Evolutionary conservation across 2,888 invertebrate species (phyloP), one percentile per base, ranked within the genome.

Genomic region (Taphrorychus bicolor): DNA sequence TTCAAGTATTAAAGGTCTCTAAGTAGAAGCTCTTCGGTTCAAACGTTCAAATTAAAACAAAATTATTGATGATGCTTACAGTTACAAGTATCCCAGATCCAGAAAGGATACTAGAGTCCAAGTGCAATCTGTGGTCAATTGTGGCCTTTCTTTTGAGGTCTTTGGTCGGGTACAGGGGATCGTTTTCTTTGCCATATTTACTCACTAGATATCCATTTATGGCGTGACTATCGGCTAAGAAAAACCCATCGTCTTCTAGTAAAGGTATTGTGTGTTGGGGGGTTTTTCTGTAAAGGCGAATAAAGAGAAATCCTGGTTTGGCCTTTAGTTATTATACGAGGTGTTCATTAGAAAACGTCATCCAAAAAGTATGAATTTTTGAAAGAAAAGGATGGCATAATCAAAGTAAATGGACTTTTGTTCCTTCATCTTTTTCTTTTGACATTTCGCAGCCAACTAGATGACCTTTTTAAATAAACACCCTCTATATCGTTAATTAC

Each of bases 251-350:
- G 22, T 83, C 82, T 60, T 83, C 84, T 41, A 87, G 78, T 11
- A 85, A 84, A 5, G 87, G 87, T 42, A 87, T 76, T 49, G 84
- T 84, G 73, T 84, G 85, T 71, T 83, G 83, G 0, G 86, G 85
- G 57, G 64, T 67, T 58, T 62, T 63, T 64, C 68, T n/a, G n/a
- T n/a, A n/a, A n/a, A 32, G 3, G 11, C 32, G 3, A 32, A 32
- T n/a, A n/a, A n/a, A n/a, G n/a, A n/a, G n/a, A n/a, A n/a, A n/a
- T n/a, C n/a, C n/a, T n/a, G n/a, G n/a, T n/a, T n/a, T n/a, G n/a
- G n/a, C n/a, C n/a, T n/a, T n/a, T n/a, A n/a, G n/a, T n/a, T n/a
- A n/a, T n/a, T n/a, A n/a, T n/a, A n/a, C n/a, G n/a, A n/a, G n/a
- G n/a, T n/a, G n/a, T n/a, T n/a, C n/a, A n/a, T n/a, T n/a, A n/a